These are phyloP conservation scores for Labeo catla DNA, from an alignment of 2,113 vertebrate genomes.

Conservation along the genomic window DNA sequence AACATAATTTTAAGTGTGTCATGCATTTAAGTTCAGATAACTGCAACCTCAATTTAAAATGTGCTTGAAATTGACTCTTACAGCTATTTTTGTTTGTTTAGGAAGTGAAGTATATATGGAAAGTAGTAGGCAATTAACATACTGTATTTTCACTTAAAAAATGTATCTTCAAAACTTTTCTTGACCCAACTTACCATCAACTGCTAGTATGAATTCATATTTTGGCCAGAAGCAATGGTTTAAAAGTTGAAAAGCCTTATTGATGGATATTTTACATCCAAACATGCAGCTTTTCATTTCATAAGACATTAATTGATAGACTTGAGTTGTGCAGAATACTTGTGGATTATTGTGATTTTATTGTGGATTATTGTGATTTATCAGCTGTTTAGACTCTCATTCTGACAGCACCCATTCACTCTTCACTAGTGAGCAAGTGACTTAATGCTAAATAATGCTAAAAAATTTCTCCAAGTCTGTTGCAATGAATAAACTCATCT, in stretches of 20 bases:
- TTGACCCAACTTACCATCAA: not conserved
- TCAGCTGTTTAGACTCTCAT: not conserved
- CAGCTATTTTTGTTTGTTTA: not conserved
- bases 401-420: not conserved
- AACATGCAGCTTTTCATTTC: no score
- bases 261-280: no score
- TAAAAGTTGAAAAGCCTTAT: no score
- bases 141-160: not conserved
- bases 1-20: not conserved
- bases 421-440: not conserved
- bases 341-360: not conserved
- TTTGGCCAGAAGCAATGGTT: no score
- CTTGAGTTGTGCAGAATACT: not conserved
- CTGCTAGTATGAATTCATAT: not conserved
- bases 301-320: not conserved
- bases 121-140: no score
- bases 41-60: not conserved
- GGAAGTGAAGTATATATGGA: not conserved
- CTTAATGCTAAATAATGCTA: not conserved
- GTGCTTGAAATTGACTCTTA: not conserved
- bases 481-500: not conserved
- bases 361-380: not conserved
- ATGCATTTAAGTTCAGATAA: slow-evolving; percentile 1
- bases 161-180: no score
- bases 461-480: not conserved